phyloP scores from a whole-genome alignment of 2,888 invertebrate genomes.

The Mythimna pallens region DNA sequence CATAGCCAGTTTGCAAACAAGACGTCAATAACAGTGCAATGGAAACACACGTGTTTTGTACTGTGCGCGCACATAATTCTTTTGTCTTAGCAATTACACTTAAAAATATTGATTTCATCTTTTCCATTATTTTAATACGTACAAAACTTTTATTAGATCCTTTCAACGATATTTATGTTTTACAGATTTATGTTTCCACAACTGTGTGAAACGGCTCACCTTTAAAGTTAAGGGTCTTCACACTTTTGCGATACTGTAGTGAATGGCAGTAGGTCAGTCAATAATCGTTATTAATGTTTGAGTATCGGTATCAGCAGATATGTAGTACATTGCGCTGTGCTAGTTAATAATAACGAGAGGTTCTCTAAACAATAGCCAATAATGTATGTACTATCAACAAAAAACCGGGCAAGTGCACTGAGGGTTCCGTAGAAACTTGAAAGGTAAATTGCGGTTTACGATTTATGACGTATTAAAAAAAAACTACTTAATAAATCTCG shows the following conservation, averaged over 20 bases:
- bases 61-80: conserved; percentile 84
- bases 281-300: conserved; percentile 15
- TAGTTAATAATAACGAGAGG: conserved; percentile 1
- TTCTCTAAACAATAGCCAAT: not conserved
- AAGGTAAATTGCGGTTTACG: too few species aligned
- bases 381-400: conserved; percentile 6
- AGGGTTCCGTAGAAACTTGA: too few species aligned
- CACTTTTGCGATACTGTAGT: not conserved
- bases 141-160: conserved; percentile 65
- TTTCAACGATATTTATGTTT: conserved; percentile 57
- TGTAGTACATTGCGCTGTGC: not conserved
- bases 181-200: conserved; percentile 57
- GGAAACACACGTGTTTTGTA: conserved; percentile 76
- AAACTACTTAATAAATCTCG: too few species aligned
- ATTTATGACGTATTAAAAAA: too few species aligned
- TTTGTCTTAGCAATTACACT: conserved; percentile 88
- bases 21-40: conserved; percentile 65
- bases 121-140: conserved; percentile 76
- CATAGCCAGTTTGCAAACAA: conserved; percentile 37
- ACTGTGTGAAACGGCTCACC: conserved; percentile 60
- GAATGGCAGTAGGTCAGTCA: not conserved
- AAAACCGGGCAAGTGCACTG: too few species aligned
- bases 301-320: not conserved
- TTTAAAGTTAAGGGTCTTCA: conserved; percentile 41
- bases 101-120: conserved; percentile 89